Evolutionary conservation across 2,888 invertebrate genomes (phyloP).

Genomic region (Diadromus collaris): DNA sequence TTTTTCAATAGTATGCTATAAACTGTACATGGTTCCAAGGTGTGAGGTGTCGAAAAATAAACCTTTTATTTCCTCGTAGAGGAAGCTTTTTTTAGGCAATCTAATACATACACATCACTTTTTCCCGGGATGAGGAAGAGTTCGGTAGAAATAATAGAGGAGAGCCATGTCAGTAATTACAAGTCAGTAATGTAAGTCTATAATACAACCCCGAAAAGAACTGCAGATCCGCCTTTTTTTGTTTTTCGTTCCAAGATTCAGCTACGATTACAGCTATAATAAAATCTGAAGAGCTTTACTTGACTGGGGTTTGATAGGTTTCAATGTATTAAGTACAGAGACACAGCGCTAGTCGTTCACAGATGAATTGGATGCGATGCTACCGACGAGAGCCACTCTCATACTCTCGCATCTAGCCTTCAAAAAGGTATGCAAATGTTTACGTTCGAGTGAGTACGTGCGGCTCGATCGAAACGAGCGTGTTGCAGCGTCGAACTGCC

Average conservation of each 20-base stretch:
- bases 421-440: slow-evolving; percentile 41
- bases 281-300: background rate
- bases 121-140: background rate
- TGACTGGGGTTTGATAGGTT: too few relatives aligned
- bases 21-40: background rate
- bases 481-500: slow-evolving; percentile 40
- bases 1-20: too few relatives aligned
- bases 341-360: slow-evolving; percentile 13
- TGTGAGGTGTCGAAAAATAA: too few relatives aligned
- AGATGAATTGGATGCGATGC: slow-evolving; percentile 21
- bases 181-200: slow-evolving; percentile 1
- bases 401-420: slow-evolving; percentile 12
- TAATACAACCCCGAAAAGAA: background rate
- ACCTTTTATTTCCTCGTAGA: too few relatives aligned
- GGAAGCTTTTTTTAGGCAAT: too few relatives aligned
- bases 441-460: slow-evolving; percentile 35
- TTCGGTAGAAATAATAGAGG: background rate
- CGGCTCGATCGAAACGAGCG: slow-evolving; percentile 45
- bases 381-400: slow-evolving; percentile 17
- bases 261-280: background rate
- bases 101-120: too few relatives aligned
- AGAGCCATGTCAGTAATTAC: background rate
- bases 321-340: background rate
- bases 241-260: background rate
- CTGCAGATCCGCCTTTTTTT: background rate